These are phyloP conservation scores for Drosophila percnosoma DNA, from an alignment of 2,888 invertebrate species.

Conservation along the genomic window DNA sequence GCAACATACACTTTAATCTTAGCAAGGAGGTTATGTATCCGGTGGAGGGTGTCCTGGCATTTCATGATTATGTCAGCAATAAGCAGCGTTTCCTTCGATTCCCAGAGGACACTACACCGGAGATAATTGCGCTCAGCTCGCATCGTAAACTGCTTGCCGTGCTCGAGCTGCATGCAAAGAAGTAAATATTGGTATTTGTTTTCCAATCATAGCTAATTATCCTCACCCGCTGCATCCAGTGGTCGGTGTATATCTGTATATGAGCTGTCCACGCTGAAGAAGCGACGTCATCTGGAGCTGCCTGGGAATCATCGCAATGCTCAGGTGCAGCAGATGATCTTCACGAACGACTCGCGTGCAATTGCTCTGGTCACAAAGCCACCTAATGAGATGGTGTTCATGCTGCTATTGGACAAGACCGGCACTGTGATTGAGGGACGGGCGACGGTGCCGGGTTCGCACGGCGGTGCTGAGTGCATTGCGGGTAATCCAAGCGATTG, in stretches of 20 bases:
- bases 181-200: slow-evolving; percentile 44
- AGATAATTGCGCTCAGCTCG: slow-evolving; percentile 81
- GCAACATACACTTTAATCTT: slow-evolving; percentile 90
- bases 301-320: slow-evolving; percentile 85
- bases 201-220: neutral
- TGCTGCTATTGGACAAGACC: slow-evolving; percentile 91
- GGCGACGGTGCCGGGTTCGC: slow-evolving; percentile 75
- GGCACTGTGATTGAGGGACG: slow-evolving; percentile 85
- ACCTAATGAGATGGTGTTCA: slow-evolving; percentile 89
- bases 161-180: slow-evolving; percentile 73
- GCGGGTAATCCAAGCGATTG: slow-evolving; percentile 88
- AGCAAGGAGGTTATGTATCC: slow-evolving; percentile 93
- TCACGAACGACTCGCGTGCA: slow-evolving; percentile 93
- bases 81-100: slow-evolving; percentile 89
- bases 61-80: slow-evolving; percentile 90
- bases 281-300: slow-evolving; percentile 88
- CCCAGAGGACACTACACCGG: slow-evolving; percentile 79
- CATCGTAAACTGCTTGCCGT: slow-evolving; percentile 83
- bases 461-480: slow-evolving; percentile 79
- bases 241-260: slow-evolving; percentile 86
- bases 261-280: slow-evolving; percentile 89
- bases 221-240: slow-evolving; percentile 22
- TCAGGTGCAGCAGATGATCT: slow-evolving; percentile 68
- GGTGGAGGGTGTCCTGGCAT: slow-evolving; percentile 90
- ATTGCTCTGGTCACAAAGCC: slow-evolving; percentile 92